Evolutionary conservation across 2,113 vertebrate species (phyloP).

Genomic region (Vidua chalybeata): DNA sequence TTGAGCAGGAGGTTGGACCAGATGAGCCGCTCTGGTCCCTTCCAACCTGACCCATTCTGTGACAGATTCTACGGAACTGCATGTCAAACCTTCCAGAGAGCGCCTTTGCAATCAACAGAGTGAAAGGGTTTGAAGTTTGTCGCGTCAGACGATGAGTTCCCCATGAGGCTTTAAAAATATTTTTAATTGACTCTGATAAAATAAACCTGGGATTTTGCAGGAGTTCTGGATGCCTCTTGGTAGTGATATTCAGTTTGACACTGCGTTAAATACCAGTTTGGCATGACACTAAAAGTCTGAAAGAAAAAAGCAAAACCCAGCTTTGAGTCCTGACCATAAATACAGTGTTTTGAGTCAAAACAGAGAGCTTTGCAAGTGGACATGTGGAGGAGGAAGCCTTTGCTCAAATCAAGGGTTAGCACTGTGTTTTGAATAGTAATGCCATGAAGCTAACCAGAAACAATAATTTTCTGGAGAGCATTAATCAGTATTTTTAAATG

Average conservation of each 20-base stretch:
- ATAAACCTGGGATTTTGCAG: not conserved
- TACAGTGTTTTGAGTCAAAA: not conserved
- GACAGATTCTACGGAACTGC: no score
- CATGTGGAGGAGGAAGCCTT: not conserved
- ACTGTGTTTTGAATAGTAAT: not conserved
- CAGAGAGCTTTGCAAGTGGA: not conserved
- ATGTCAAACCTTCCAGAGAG: no score
- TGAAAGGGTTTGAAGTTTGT: rapidly evolving
- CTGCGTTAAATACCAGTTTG: not conserved
- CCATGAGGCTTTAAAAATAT: not conserved
- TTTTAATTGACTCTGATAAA: not conserved
- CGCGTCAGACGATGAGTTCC: rapidly evolving
- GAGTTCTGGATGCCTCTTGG: not conserved
- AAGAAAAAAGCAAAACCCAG: not conserved
- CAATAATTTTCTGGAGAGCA: not conserved
- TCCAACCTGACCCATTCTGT: no score
- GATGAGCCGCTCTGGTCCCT: no score
- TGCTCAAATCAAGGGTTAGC: not conserved
- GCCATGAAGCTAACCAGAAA: not conserved
- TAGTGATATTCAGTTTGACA: rapidly evolving
- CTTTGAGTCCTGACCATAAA: not conserved
- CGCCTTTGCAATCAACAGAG: rapidly evolving
- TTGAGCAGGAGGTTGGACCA: not conserved
- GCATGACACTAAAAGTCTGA: not conserved
- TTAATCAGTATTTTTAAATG: not conserved